phyloP scores from a whole-genome alignment of 2,113 vertebrate genomes.

The Piaya cayana region DNA sequence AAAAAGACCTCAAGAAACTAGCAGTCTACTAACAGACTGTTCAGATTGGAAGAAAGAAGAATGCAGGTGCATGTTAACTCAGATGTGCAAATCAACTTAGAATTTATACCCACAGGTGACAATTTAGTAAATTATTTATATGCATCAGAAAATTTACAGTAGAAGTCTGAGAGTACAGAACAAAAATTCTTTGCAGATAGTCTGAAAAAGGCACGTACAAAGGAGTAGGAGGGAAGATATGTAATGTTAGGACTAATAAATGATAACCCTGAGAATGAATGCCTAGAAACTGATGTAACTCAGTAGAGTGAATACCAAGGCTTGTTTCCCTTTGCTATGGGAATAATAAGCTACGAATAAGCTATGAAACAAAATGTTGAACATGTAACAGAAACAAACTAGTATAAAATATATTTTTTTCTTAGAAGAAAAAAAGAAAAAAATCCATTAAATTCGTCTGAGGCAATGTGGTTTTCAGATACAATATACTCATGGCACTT shows the following conservation, averaged over 20 bases:
- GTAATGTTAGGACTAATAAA: background rate
- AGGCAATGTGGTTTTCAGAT: background rate
- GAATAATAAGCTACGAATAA: no score
- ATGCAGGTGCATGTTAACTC: background rate
- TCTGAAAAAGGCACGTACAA: background rate
- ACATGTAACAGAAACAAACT: background rate
- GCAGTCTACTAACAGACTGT: background rate
- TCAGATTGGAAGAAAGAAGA: background rate
- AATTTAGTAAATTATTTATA: background rate
- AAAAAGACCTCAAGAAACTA: background rate
- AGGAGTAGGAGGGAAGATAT: background rate
- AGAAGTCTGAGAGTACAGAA: background rate
- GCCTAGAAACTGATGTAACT: background rate
- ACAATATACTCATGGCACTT: background rate
- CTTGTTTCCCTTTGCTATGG: background rate
- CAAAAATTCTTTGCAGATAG: background rate
- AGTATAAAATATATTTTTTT: background rate
- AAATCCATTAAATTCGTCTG: background rate
- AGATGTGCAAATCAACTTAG: background rate
- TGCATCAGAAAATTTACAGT: background rate
- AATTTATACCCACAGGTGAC: background rate
- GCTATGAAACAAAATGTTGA: background rate
- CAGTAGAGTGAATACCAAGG: background rate
- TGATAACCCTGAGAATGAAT: background rate
- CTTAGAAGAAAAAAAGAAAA: background rate